Evolutionary conservation across 2,888 invertebrate genomes (phyloP).

Genomic region (Elegia similella): DNA sequence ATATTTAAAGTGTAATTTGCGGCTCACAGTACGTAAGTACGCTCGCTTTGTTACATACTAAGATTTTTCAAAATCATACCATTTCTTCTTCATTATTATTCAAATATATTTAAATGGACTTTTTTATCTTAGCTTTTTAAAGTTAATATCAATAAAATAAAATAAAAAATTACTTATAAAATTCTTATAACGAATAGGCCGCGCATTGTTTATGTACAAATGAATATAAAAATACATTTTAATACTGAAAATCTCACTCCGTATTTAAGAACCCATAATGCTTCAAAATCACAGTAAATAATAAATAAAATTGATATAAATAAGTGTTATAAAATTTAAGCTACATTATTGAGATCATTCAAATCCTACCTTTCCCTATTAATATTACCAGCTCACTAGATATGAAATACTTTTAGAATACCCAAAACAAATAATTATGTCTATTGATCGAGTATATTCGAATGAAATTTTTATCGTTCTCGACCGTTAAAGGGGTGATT

Average conservation of each 20-base stretch:
- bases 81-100: too few species aligned
- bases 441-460: not conserved
- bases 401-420: slow-evolving; percentile 2
- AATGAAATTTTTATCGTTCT: too few species aligned
- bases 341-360: slow-evolving; percentile 17
- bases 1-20: too few species aligned
- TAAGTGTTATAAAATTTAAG: slow-evolving; percentile 6
- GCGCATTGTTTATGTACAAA: slow-evolving; percentile 10
- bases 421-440: not conserved
- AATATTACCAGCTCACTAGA: not conserved
- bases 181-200: slow-evolving; percentile 4
- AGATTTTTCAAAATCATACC: too few species aligned
- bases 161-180: not conserved
- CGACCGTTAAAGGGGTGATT: too few species aligned
- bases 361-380: not conserved
- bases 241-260: slow-evolving; percentile 32
- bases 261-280: slow-evolving; percentile 22
- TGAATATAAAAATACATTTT: slow-evolving; percentile 17
- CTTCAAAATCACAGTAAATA: slow-evolving; percentile 27
- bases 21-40: too few species aligned
- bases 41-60: too few species aligned
- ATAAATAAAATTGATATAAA: slow-evolving; percentile 10
- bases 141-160: too few species aligned
- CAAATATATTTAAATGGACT: too few species aligned
- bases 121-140: too few species aligned